Evolutionary conservation across 2,888 invertebrate species (phyloP).

Genomic region (Carabus problematicus): DNA sequence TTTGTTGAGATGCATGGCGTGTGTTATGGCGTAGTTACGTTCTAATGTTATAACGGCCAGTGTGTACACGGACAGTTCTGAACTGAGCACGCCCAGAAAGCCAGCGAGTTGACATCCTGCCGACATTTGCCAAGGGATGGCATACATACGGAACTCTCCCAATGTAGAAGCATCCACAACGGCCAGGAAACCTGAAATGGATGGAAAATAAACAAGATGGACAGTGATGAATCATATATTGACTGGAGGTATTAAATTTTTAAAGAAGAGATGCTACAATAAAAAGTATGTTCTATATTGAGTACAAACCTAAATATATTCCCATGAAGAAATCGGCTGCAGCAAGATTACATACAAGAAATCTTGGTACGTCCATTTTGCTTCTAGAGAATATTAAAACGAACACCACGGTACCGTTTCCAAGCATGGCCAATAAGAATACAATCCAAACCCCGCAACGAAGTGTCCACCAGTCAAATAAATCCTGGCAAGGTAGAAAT

Average conservation of each 20-base stretch:
- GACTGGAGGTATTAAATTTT: too few species aligned
- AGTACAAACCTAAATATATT: constrained; percentile 77
- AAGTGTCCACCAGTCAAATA: constrained; percentile 98
- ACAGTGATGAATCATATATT: too few species aligned
- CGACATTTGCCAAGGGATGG: constrained; percentile 97
- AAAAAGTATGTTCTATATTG: not conserved
- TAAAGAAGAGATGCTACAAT: too few species aligned
- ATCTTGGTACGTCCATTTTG: constrained; percentile 96
- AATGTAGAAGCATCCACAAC: constrained; percentile 95
- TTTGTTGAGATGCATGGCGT: constrained; percentile 97
- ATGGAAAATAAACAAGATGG: not conserved
- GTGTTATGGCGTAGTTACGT: constrained; percentile 95
- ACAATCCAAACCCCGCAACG: constrained; percentile 98
- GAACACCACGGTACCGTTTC: constrained; percentile 95
- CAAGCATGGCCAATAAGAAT: constrained; percentile 92
- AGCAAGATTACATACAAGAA: constrained; percentile 95
- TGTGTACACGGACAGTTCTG: constrained; percentile 94
- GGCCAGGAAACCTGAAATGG: constrained; percentile 79
- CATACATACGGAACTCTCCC: constrained; percentile 95
- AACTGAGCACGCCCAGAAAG: constrained; percentile 91
- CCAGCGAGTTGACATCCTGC: constrained; percentile 92
- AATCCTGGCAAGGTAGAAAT: constrained; percentile 92
- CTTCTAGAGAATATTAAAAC: constrained; percentile 89
- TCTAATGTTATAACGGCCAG: constrained; percentile 95
- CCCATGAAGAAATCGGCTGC: constrained; percentile 99